Evolutionary conservation across 2,113 vertebrate species (phyloP).

Genomic region (Beaufortia kweichowensis): DNA sequence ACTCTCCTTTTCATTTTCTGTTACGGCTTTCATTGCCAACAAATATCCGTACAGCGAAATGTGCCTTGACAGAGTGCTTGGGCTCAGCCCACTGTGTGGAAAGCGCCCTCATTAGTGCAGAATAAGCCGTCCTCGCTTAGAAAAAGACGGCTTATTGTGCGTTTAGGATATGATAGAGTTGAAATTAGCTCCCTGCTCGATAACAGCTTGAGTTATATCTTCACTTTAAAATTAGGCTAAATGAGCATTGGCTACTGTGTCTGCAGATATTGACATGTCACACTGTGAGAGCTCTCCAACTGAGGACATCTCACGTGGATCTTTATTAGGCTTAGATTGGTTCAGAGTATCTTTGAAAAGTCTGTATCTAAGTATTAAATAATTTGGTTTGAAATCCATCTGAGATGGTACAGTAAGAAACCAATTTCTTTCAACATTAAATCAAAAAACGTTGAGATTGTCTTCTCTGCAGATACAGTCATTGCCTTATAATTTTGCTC

Average conservation of each 20-base stretch:
- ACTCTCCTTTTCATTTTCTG: slow-evolving; percentile 17
- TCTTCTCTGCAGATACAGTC: background rate
- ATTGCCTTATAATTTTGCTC: too few species aligned
- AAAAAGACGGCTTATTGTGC: slow-evolving; percentile 1
- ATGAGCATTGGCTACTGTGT: slow-evolving; percentile 1
- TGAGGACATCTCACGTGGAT: background rate
- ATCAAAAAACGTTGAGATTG: background rate
- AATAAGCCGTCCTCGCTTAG: slow-evolving; percentile 9
- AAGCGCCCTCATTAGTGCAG: slow-evolving; percentile 19
- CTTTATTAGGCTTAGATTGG: background rate
- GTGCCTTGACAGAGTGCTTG: slow-evolving; percentile 23
- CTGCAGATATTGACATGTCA: background rate
- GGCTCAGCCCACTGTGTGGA: slow-evolving; percentile 19
- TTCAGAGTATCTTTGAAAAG: background rate
- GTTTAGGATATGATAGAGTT: slow-evolving; percentile 27
- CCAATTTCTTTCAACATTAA: background rate
- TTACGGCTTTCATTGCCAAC: slow-evolving; percentile 10
- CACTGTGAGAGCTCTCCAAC: background rate
- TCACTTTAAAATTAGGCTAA: slow-evolving; percentile 23
- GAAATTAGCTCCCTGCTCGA: slow-evolving; percentile 33
- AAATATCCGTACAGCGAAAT: slow-evolving; percentile 3
- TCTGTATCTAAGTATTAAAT: background rate
- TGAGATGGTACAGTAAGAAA: background rate
- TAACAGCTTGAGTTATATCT: slow-evolving; percentile 28
- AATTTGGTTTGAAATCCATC: background rate